Percentiles rank a stretch among this genome's conserved stretches.
Evolutionary conservation across 1,140 invertebrate species (phyloP).

Genomic region (Ceratina japonica): DNA sequence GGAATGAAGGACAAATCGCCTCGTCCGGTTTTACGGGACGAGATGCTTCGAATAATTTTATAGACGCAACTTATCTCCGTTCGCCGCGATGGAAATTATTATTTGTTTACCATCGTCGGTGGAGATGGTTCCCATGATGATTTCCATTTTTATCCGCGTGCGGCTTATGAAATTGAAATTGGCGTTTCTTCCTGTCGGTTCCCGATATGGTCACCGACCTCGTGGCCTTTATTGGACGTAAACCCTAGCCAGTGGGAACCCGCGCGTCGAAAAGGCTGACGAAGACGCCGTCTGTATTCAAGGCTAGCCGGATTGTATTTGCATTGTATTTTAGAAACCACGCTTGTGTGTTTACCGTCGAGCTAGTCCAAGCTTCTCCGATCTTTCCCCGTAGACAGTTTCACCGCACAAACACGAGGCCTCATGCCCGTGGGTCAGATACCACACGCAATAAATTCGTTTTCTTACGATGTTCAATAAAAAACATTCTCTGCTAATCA

Average conservation of each 20-base stretch:
- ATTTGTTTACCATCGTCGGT: background rate
- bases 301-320: slow-evolving; percentile 66
- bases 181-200: background rate
- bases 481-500: too few species aligned
- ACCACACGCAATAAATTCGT: too few species aligned
- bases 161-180: background rate
- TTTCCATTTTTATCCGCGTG: background rate
- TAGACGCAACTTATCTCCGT: too few species aligned
- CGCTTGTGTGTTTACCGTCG: slow-evolving; percentile 32
- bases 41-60: too few species aligned
- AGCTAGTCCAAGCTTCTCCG: slow-evolving; percentile 20
- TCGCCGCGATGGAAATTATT: background rate
- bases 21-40: too few species aligned
- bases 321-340: slow-evolving; percentile 67
- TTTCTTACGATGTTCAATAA: too few species aligned
- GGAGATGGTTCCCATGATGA: background rate
- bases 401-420: slow-evolving; percentile 23
- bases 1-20: too few species aligned
- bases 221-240: background rate
- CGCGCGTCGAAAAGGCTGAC: slow-evolving; percentile 9
- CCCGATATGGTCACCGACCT: background rate
- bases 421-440: too few species aligned
- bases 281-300: slow-evolving; percentile 42
- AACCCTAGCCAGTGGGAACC: background rate
- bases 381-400: slow-evolving; percentile 22